Evolutionary conservation across 2,888 invertebrate species (phyloP).

Genomic region (Amorpha juglandis): DNA sequence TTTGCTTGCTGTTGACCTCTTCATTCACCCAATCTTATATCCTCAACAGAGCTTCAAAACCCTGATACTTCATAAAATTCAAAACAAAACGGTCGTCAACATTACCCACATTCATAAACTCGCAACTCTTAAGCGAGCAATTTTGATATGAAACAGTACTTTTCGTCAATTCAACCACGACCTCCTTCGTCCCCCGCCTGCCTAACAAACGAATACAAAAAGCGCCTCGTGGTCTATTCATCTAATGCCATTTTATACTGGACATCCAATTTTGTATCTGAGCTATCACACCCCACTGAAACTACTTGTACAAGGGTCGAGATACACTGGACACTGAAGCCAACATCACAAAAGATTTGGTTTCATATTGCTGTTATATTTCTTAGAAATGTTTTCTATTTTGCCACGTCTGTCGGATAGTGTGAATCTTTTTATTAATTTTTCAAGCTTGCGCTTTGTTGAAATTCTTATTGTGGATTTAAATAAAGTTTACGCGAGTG

Average conservation of each 20-base stretch:
- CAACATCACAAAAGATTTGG: constrained; percentile 30
- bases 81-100: neutral
- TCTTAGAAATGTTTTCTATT: constrained; percentile 55
- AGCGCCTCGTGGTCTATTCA: neutral
- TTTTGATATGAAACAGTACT: constrained; percentile 29
- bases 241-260: constrained; percentile 19
- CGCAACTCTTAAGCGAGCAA: constrained; percentile 28
- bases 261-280: constrained; percentile 3
- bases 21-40: too few species aligned
- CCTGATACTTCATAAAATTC: too few species aligned
- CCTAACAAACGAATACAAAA: constrained; percentile 3
- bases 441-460: constrained; percentile 6
- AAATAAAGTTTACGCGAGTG: neutral
- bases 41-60: too few species aligned
- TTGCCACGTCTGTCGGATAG: constrained; percentile 37
- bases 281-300: neutral
- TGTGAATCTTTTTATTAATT: constrained; percentile 44
- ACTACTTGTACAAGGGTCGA: neutral
- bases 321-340: constrained; percentile 22
- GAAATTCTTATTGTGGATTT: neutral
- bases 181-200: constrained; percentile 1
- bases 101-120: constrained; percentile 17
- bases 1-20: too few species aligned
- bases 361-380: constrained; percentile 62
- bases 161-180: constrained; percentile 8